These are phyloP conservation scores for Psittacula cyanocephala DNA, from an alignment of 2,113 vertebrate species.

Conservation along the genomic window DNA sequence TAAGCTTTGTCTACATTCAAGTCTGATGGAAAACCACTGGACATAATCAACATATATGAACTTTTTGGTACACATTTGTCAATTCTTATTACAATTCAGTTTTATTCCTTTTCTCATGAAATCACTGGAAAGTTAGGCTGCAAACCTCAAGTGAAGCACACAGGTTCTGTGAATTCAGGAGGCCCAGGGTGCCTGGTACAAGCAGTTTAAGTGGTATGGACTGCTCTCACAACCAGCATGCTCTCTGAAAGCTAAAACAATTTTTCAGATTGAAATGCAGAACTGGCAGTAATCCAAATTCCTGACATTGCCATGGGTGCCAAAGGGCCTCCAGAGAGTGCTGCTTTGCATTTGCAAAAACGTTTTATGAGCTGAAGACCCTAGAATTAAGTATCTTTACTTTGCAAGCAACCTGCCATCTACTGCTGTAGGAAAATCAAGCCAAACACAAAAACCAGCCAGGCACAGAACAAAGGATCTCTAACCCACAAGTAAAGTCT, in stretches of 20 bases:
- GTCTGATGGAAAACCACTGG: background rate
- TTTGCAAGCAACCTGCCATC: background rate
- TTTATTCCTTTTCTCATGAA: background rate
- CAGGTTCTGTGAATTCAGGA: background rate
- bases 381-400: background rate
- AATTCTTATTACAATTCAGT: background rate
- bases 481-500: background rate
- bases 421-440: background rate
- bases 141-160: background rate
- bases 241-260: constrained; percentile 15
- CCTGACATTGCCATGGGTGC: constrained; percentile 31
- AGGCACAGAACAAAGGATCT: constrained; percentile 22
- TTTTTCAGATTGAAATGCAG: constrained; percentile 10
- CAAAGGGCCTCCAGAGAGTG: constrained; percentile 30
- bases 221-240: background rate
- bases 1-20: background rate
- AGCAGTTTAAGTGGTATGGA: background rate
- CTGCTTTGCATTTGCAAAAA: constrained; percentile 46
- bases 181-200: background rate
- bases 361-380: constrained; percentile 1
- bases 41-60: background rate
- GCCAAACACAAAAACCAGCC: background rate
- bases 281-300: constrained; percentile 52
- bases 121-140: background rate
- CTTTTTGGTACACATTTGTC: background rate